Base-by-base conservation (phyloP, 2,113 vertebrate genomes). In the Dermatemys mawii region DNA sequence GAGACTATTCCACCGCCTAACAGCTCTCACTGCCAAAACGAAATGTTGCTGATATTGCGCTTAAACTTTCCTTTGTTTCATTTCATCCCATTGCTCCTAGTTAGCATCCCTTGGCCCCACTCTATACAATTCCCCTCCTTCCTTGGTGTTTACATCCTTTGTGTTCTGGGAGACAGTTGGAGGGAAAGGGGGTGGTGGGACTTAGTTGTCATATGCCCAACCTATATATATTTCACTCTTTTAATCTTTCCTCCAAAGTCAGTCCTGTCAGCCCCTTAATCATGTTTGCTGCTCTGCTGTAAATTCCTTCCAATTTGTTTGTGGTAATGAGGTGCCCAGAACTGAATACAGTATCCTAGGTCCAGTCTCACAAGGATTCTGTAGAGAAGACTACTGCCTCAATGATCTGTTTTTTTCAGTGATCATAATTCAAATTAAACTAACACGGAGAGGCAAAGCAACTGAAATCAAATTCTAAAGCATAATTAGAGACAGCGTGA, bases 381-480 rank as follows among this genome's bases (percentile, higher is more conserved):
- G 0, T 0, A 0, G 0, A 0, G 57, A 60, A 70, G 48, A 90
- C 90, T 1, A 1, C 29, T 70, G 60, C 67, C 92, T 50, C 79
- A 75, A 87, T 87, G 94, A 88, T 88, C 82, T 90, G 29, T 79
- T 19, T 48, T 48, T 81, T 88, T 87, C 93, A 92, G 92, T 89
- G 93, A 95, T 94, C 89, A 94, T 96, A 95, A 97, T 97, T 97
- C 96, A 95, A 95, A 97, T 95, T 97, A 96, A 97, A 97, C 96
- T 94, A 97, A 96, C 90, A 96, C 44, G 89, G 92, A 93, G 94
- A 95, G 93, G 96, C 94, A 95, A 94, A 95, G 90, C 89, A 97
- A 94, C 90, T 41, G 89, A 97, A 97, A 97, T 97, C 94, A 94
- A 97, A 97, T 96, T 94, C 94, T 97, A 93, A 93, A 96, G 95